These are phyloP conservation scores for Melanerpes formicivorus DNA, from an alignment of 2,113 vertebrate species.

Conservation along the genomic window DNA sequence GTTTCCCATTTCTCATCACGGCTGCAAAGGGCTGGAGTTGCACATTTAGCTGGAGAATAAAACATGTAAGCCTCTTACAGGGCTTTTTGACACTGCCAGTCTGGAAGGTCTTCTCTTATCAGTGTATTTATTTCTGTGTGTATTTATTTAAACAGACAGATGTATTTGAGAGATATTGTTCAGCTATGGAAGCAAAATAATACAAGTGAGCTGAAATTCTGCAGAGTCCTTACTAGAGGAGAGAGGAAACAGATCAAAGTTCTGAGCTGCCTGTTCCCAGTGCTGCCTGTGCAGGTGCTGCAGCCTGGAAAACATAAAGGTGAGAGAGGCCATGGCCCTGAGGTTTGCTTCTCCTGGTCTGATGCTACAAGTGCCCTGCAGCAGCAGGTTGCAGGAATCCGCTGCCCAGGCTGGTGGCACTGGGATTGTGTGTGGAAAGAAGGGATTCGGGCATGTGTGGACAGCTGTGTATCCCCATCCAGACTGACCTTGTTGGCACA, in stretches of 20 bases:
- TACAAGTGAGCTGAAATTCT: not conserved
- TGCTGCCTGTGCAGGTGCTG: not conserved
- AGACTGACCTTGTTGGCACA: not conserved
- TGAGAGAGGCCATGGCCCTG: not conserved
- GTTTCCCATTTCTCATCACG: not conserved
- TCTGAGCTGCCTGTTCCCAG: not conserved
- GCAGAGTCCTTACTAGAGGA: not conserved
- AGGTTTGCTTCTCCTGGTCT: not conserved
- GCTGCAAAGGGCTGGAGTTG: constrained; percentile 11
- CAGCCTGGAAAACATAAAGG: not conserved
- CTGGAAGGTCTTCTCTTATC: not conserved
- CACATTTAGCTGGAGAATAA: constrained; percentile 1
- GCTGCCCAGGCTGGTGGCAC: not conserved
- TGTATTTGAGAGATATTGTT: not conserved
- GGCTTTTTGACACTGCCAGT: not conserved
- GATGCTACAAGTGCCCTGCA: not conserved
- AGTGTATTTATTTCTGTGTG: not conserved
- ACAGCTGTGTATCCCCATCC: not conserved
- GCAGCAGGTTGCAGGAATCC: not conserved
- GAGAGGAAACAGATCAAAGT: not conserved
- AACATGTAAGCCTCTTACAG: not conserved
- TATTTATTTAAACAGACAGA: constrained; percentile 16
- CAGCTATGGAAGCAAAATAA: not conserved
- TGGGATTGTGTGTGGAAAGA: not conserved
- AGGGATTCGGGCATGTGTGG: not conserved